These are phyloP conservation scores for Fragum fragum DNA, from an alignment of 2,888 invertebrate genomes.

Conservation along the genomic window DNA sequence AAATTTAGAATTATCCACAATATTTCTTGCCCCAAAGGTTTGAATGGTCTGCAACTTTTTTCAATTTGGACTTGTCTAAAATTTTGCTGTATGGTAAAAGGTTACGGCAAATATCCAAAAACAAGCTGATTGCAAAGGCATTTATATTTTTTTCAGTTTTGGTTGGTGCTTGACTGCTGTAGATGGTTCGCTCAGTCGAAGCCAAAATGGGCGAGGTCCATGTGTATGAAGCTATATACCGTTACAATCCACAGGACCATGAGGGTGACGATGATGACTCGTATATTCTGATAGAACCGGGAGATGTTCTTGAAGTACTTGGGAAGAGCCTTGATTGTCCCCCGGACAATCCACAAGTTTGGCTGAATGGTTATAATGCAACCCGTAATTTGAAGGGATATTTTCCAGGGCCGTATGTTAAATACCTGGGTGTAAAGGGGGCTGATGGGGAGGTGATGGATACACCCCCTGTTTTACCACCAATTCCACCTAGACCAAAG, in stretches of 20 bases:
- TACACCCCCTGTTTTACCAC: slow-evolving; percentile 47
- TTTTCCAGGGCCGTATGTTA: slow-evolving; percentile 74
- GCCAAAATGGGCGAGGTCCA: slow-evolving; percentile 65
- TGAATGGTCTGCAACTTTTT: no score
- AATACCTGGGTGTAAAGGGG: slow-evolving; percentile 61
- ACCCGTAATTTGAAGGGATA: slow-evolving; percentile 67
- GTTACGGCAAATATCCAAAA: no score
- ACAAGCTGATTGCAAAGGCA: no score
- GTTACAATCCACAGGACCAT: slow-evolving; percentile 71
- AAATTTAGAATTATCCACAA: no score
- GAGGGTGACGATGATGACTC: slow-evolving; percentile 61
- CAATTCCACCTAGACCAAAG: slow-evolving; percentile 60
- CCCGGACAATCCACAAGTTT: slow-evolving; percentile 65
- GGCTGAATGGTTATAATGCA: slow-evolving; percentile 73
- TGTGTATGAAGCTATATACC: slow-evolving; percentile 69
- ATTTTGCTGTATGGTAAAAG: no score
- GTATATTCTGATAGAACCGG: slow-evolving; percentile 72
- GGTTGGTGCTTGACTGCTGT: background rate
- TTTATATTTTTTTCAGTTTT: no score
- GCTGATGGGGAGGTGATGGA: slow-evolving; percentile 59
- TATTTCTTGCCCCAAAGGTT: no score
- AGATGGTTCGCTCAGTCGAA: slow-evolving; percentile 57
- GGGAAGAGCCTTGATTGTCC: slow-evolving; percentile 48
- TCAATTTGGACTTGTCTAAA: no score
- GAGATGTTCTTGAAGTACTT: slow-evolving; percentile 70